Conservation (phyloP, 2,888 invertebrate species). For the Alloscopus bannaensis region DNA sequence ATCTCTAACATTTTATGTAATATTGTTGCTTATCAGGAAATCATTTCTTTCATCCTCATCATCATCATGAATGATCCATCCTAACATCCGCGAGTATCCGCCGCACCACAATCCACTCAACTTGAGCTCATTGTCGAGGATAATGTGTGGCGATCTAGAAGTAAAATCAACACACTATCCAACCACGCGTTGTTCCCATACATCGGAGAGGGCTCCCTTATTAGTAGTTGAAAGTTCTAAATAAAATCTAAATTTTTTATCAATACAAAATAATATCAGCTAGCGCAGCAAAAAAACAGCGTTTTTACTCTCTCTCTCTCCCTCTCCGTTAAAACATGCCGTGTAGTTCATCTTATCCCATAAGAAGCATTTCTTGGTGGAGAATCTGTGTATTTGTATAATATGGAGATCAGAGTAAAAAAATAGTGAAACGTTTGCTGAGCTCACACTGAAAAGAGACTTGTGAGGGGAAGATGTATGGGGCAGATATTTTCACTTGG, state of each 20-base stretch:
- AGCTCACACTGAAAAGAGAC: no score
- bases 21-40: conserved; percentile 47
- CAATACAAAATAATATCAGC: conserved; percentile 1
- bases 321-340: no score
- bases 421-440: conserved; percentile 5
- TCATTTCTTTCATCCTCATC: conserved; percentile 45
- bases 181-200: conserved; percentile 4
- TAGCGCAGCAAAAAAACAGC: no score
- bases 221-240: conserved; percentile 8
- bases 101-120: conserved; percentile 47
- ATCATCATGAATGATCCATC: conserved; percentile 32
- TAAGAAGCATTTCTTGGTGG: no score
- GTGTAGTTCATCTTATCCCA: no score
- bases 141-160: conserved; percentile 53
- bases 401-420: no score
- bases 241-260: conserved; percentile 29
- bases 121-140: no score
- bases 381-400: no score
- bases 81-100: conserved; percentile 19
- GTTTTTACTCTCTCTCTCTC: no score
- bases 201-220: conserved; percentile 4
- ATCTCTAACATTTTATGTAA: conserved; percentile 43
- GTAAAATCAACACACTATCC: conserved; percentile 49
- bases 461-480: conserved; percentile 33
- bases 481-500: conserved; percentile 60